A percentile compares a stretch with the other conserved stretches of the same genome.
Evolutionary conservation across 1,140 invertebrate genomes (phyloP).

Genomic region (Diplogasteroides magnus): DNA sequence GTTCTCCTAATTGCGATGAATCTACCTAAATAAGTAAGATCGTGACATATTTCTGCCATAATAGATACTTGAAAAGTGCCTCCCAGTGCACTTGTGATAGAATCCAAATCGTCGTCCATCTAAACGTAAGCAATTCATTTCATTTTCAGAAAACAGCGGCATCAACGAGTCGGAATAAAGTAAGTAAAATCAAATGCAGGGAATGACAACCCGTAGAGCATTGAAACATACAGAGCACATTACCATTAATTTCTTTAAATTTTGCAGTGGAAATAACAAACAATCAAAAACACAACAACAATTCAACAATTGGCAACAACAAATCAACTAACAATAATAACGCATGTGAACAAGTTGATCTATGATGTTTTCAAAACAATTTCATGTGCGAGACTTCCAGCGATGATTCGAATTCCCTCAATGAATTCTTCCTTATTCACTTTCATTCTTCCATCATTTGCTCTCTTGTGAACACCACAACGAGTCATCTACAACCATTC

Average conservation of each 20-base stretch:
- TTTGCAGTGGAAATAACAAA: not conserved
- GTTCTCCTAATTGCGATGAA: conserved; percentile 22
- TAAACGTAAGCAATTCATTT: not conserved
- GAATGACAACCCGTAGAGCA: too few species aligned
- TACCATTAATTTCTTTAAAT: not conserved
- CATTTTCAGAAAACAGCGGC: conserved; percentile 4
- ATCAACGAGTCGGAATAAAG: too few species aligned
- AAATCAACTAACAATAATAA: not conserved
- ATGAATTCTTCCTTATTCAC: conserved; percentile 7
- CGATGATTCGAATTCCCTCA: not conserved
- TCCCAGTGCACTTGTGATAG: not conserved
- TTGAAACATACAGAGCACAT: too few species aligned
- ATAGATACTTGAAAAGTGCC: too few species aligned
- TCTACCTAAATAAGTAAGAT: too few species aligned
- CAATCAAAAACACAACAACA: conserved; percentile 8
- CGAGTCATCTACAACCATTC: conserved; percentile 6
- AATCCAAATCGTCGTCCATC: not conserved
- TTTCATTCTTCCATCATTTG: not conserved
- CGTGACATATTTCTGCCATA: too few species aligned
- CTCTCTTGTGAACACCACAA: not conserved
- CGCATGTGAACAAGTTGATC: not conserved
- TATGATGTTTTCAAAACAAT: not conserved
- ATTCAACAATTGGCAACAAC: conserved; percentile 7
- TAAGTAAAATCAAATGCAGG: too few species aligned
- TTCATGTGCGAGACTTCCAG: not conserved